A percentile compares a stretch with the other conserved stretches of the same genome.
phyloP scores from a whole-genome alignment of 2,113 vertebrate species.

The Nansenia antarctica region DNA sequence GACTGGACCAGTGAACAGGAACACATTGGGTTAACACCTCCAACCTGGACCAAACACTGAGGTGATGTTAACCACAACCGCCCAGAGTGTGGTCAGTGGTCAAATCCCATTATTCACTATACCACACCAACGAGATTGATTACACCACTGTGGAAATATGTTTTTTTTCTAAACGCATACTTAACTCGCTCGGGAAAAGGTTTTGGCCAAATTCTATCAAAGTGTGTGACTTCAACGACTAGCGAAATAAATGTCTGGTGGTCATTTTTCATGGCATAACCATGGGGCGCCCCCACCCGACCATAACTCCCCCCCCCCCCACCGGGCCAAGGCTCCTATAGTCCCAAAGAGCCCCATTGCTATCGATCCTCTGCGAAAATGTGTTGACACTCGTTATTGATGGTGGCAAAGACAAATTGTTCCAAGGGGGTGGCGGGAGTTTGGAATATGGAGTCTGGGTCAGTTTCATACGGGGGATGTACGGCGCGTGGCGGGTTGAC shows the following conservation, averaged over 20 bases:
- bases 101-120: slow-evolving; percentile 49
- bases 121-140: slow-evolving; percentile 69
- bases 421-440: neutral
- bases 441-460: slow-evolving; percentile 45
- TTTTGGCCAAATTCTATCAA: slow-evolving; percentile 74
- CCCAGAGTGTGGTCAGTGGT: slow-evolving; percentile 51
- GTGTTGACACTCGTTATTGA: slow-evolving; percentile 38
- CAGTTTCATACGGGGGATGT: slow-evolving; percentile 32
- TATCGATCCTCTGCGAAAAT: slow-evolving; percentile 60
- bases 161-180: slow-evolving; percentile 66
- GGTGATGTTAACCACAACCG: slow-evolving; percentile 57
- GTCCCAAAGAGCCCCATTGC: slow-evolving; percentile 44
- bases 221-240: slow-evolving; percentile 72
- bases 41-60: slow-evolving; percentile 60
- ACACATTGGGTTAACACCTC: slow-evolving; percentile 72
- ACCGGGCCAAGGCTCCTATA: slow-evolving; percentile 35
- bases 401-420: slow-evolving; percentile 29
- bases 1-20: slow-evolving; percentile 77
- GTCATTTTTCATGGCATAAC: slow-evolving; percentile 68
- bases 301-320: too few species aligned
- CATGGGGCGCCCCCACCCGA: slow-evolving; percentile 52
- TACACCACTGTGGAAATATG: slow-evolving; percentile 63
- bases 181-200: slow-evolving; percentile 67
- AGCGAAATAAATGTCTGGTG: slow-evolving; percentile 56
- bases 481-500: slow-evolving; percentile 55